Percentiles rank a stretch among this genome's conserved stretches.
Evolutionary conservation across 2,888 invertebrate genomes (phyloP).

Genomic region (Labia minor): DNA sequence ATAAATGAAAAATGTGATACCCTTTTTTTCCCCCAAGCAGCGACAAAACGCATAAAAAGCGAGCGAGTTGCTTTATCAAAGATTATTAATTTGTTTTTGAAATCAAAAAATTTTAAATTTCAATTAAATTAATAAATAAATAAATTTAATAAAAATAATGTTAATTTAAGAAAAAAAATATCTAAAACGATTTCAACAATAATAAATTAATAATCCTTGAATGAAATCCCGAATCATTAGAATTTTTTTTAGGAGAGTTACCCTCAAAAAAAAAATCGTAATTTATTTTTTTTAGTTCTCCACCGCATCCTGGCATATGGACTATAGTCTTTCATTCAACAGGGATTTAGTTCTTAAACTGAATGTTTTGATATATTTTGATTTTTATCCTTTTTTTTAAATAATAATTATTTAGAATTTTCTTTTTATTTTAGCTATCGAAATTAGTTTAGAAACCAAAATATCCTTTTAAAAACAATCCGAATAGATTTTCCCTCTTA

Average conservation of each 20-base stretch:
- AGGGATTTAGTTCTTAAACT: not conserved
- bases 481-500: slow-evolving; percentile 8
- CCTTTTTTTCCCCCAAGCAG: not conserved
- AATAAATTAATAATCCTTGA: not conserved
- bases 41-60: not conserved
- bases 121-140: too few species aligned
- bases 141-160: too few species aligned
- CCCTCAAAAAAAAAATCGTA: not conserved
- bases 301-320: not conserved
- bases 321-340: not conserved
- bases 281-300: not conserved
- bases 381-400: not conserved
- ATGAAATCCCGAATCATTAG: not conserved
- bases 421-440: not conserved
- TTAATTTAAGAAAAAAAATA: too few species aligned
- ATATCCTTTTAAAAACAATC: too few species aligned
- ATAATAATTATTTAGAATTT: not conserved
- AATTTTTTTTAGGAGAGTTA: not conserved
- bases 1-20: not conserved
- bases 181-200: too few species aligned
- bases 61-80: not conserved
- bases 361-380: not conserved
- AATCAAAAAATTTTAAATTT: not conserved
- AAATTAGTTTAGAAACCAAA: not conserved
- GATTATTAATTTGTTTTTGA: not conserved